Percentiles rank a stretch among this genome's conserved stretches.
These are phyloP conservation scores for Hesperia comma DNA, from an alignment of 2,888 invertebrate genomes.

Conservation along the genomic window DNA sequence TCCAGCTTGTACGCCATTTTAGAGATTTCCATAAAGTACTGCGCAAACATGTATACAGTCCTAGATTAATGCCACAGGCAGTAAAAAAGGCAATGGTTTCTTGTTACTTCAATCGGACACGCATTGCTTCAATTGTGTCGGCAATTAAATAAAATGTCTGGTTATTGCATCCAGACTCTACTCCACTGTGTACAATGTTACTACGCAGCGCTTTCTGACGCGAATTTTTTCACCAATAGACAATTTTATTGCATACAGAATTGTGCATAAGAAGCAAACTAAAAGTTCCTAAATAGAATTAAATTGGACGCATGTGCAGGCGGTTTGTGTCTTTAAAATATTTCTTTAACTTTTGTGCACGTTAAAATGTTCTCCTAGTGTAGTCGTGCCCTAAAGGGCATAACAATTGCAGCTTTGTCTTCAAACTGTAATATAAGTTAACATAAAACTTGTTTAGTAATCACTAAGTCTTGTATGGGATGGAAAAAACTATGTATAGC, in stretches of 20 bases:
- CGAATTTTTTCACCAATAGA: neutral
- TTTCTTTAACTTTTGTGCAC: neutral
- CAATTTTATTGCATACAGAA: neutral
- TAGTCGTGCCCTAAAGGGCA: neutral
- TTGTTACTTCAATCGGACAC: no score
- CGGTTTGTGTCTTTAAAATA: constrained; percentile 16
- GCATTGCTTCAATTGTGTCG: no score
- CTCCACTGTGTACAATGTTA: no score
- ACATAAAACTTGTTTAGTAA: neutral
- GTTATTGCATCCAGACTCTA: no score
- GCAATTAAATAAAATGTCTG: no score
- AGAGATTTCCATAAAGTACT: neutral
- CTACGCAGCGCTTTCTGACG: no score
- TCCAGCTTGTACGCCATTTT: neutral
- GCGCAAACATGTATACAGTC: neutral
- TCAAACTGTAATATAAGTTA: neutral
- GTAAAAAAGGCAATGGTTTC: no score
- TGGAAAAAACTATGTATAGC: neutral
- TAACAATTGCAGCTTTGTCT: neutral
- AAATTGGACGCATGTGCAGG: constrained; percentile 26
- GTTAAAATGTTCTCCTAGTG: neutral
- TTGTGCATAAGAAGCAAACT: neutral
- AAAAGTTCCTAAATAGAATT: neutral
- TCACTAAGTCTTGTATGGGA: neutral
- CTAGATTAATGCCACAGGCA: no score